Evolutionary conservation across 92 coral and sea anemone genomes (phyloP).

Genomic region (Bergia sp.): DNA sequence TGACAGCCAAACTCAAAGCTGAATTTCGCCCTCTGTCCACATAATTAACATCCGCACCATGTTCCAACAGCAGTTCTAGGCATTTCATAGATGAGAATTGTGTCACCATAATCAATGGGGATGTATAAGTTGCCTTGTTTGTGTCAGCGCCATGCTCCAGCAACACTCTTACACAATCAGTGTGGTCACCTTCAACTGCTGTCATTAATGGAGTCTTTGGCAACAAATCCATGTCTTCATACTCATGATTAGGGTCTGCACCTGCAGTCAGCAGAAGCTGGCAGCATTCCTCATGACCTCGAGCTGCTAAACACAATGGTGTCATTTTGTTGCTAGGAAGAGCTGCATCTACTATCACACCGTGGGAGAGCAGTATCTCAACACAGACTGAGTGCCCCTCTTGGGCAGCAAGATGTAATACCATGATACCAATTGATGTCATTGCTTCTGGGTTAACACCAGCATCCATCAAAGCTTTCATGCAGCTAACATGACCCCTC

Average conservation of each 20-base stretch:
- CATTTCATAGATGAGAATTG: constrained; percentile 60
- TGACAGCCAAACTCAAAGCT: constrained; percentile 68
- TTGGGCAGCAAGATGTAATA: constrained; percentile 72
- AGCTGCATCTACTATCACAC: constrained; percentile 60
- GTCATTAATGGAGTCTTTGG: constrained; percentile 78
- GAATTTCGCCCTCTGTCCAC: constrained; percentile 71
- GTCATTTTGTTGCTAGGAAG: constrained; percentile 59
- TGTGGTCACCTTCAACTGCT: constrained; percentile 69
- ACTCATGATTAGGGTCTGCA: constrained; percentile 75
- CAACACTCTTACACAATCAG: constrained; percentile 63
- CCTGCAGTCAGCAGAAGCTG: constrained; percentile 67
- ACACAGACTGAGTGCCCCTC: constrained; percentile 72
- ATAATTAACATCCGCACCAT: constrained; percentile 77
- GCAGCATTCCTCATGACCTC: constrained; percentile 72
- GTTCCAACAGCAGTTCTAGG: constrained; percentile 58
- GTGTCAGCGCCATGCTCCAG: constrained; percentile 73
- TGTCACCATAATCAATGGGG: constrained; percentile 78
- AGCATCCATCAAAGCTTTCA: constrained; percentile 59
- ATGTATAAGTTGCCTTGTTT: constrained; percentile 67
- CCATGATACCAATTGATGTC: constrained; percentile 57
- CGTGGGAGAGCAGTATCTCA: constrained; percentile 52
- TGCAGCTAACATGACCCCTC: constrained; percentile 62
- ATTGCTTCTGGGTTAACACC: constrained; percentile 64
- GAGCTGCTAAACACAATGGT: constrained; percentile 72
- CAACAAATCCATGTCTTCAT: constrained; percentile 62